Conservation (phyloP, 2,888 invertebrate genomes). For the Rhopalosiphum nymphaeae region DNA sequence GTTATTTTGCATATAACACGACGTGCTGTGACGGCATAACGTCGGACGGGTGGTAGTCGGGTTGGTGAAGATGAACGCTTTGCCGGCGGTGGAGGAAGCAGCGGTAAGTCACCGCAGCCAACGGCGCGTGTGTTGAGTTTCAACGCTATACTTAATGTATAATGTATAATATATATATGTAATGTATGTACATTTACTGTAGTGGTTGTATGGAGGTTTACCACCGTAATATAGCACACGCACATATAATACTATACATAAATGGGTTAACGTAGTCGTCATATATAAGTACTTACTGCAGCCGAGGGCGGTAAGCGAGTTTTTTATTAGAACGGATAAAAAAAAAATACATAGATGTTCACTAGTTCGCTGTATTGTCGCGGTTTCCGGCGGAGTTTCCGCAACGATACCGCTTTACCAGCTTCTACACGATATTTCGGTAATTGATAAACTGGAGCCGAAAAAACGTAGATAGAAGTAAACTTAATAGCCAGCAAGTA, state of each 20-base stretch:
- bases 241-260: background rate
- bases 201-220: background rate
- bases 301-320: background rate
- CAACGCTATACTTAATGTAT: slow-evolving; percentile 10
- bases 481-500: background rate
- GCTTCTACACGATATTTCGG: background rate
- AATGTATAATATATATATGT: background rate
- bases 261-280: slow-evolving; percentile 3
- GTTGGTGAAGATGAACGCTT: background rate
- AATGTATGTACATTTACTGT: background rate
- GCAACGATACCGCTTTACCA: background rate
- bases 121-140: slow-evolving; percentile 1
- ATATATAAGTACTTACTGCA: background rate
- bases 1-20: slow-evolving; percentile 57
- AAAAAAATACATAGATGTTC: background rate
- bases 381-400: background rate
- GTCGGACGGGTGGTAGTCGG: background rate
- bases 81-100: background rate
- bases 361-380: background rate
- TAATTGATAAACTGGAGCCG: background rate
- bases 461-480: background rate
- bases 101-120: background rate
- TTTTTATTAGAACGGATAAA: background rate
- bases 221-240: slow-evolving; percentile 20
- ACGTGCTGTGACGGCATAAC: slow-evolving; percentile 50